Percentiles rank a stretch among this genome's conserved stretches.
These are phyloP conservation scores for Xanthorhoe designata DNA, from an alignment of 2,888 invertebrate species.

Conservation along the genomic window DNA sequence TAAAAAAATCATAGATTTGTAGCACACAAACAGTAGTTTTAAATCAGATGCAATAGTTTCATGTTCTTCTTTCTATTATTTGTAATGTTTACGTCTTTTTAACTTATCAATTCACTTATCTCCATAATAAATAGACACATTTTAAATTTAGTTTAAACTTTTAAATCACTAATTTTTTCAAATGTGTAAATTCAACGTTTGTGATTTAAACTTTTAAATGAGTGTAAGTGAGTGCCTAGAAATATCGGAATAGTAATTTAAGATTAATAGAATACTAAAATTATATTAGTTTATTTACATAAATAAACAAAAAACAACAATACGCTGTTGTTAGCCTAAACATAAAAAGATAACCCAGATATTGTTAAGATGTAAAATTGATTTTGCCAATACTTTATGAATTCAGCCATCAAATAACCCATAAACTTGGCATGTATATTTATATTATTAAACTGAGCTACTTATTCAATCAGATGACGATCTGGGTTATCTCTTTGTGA, in stretches of 20 bases:
- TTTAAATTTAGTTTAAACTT: slow-evolving; percentile 12
- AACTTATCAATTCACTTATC: slow-evolving; percentile 8
- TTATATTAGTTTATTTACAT: slow-evolving; percentile 23
- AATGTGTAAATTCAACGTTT: slow-evolving; percentile 20
- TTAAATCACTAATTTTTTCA: not conserved
- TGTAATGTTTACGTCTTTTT: slow-evolving; percentile 1
- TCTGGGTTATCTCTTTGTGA: slow-evolving; percentile 24
- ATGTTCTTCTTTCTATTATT: slow-evolving; percentile 2
- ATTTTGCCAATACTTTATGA: not conserved
- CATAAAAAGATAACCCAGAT: slow-evolving; percentile 20
- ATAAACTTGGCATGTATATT: not conserved
- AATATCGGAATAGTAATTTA: slow-evolving; percentile 33
- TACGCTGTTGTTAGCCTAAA: slow-evolving; percentile 8
- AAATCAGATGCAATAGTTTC: slow-evolving; percentile 1
- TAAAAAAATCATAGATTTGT: slow-evolving; percentile 7
- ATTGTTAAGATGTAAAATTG: not conserved
- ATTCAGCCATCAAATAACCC: not conserved
- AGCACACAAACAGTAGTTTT: slow-evolving; percentile 14
- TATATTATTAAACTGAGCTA: slow-evolving; percentile 12
- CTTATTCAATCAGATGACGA: not conserved
- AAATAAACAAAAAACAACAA: slow-evolving; percentile 3
- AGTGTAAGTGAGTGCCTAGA: slow-evolving; percentile 33
- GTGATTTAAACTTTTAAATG: slow-evolving; percentile 20
- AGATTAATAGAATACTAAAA: slow-evolving; percentile 23
- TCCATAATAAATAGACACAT: slow-evolving; percentile 15